Evolutionary conservation across 1,140 invertebrate species (phyloP).

Genomic region (Periplaneta americana): DNA sequence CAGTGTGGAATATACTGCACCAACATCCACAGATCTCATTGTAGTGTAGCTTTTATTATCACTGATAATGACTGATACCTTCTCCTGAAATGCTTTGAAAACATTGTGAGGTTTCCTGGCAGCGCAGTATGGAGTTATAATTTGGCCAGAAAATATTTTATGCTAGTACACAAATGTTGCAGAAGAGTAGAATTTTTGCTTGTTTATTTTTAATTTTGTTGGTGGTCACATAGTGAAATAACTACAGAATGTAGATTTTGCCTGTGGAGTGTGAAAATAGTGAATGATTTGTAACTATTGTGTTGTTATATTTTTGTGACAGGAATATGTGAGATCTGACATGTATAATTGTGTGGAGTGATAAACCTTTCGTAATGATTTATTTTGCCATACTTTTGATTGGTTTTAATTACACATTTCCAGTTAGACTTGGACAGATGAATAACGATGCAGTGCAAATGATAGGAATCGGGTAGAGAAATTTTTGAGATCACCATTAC

Average conservation of each 20-base stretch:
- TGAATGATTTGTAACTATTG: background rate
- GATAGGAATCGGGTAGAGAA: no score
- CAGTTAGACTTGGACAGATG: no score
- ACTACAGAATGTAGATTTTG: background rate
- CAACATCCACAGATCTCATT: background rate
- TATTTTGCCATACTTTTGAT: background rate
- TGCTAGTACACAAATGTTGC: no score
- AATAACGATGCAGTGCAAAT: no score
- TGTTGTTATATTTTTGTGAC: background rate
- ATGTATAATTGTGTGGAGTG: background rate
- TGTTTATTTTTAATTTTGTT: no score
- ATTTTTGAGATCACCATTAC: no score
- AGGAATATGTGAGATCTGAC: background rate
- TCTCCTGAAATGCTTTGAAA: background rate
- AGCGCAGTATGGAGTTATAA: background rate
- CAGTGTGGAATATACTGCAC: background rate
- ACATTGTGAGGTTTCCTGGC: background rate
- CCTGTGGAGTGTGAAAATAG: background rate
- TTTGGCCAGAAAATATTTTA: no score
- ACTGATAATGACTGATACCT: background rate
- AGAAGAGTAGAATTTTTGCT: no score
- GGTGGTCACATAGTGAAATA: background rate
- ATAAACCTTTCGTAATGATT: background rate
- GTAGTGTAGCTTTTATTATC: background rate
- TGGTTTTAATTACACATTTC: background rate